phyloP scores from a whole-genome alignment of 64 coral and sea anemone species.

The Trachythela sp. region DNA sequence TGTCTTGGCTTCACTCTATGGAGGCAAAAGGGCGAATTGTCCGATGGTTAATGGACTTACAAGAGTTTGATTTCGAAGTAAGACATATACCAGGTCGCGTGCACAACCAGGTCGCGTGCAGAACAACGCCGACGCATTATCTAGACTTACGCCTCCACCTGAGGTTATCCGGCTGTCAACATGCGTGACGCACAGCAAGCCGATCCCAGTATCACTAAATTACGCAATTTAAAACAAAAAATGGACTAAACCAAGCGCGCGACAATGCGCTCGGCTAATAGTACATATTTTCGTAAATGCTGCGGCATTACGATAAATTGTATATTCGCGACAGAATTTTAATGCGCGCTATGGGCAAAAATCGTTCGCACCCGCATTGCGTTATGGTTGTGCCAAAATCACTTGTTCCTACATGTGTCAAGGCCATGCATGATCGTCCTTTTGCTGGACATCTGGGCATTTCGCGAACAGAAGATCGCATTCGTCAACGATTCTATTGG shows the following conservation, averaged over 20 bases:
- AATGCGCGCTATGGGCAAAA: neutral
- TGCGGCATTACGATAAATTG: constrained; percentile 16
- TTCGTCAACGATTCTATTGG: neutral
- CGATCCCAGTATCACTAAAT: neutral
- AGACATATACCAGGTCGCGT: too few species aligned
- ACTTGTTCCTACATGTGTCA: neutral
- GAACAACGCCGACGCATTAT: constrained; percentile 8
- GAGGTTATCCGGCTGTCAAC: neutral
- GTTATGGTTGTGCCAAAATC: neutral
- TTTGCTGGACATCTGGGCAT: constrained; percentile 35
- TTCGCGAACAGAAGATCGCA: neutral
- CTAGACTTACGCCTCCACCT: neutral
- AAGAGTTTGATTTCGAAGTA: constrained; percentile 33
- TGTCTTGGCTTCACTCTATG: constrained; percentile 32
- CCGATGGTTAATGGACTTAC: constrained; percentile 39
- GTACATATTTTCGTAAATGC: neutral
- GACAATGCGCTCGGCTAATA: neutral
- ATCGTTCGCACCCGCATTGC: neutral
- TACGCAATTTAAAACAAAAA: neutral
- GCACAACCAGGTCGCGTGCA: neutral
- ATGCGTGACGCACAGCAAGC: neutral
- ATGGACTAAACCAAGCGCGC: neutral
- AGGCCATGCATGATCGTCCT: neutral
- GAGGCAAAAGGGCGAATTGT: constrained; percentile 40
- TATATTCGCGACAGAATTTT: neutral